Evolutionary conservation across 2,888 invertebrate species (phyloP), one percentile per base, ranked within the genome.

Genomic region (Allacma fusca): DNA sequence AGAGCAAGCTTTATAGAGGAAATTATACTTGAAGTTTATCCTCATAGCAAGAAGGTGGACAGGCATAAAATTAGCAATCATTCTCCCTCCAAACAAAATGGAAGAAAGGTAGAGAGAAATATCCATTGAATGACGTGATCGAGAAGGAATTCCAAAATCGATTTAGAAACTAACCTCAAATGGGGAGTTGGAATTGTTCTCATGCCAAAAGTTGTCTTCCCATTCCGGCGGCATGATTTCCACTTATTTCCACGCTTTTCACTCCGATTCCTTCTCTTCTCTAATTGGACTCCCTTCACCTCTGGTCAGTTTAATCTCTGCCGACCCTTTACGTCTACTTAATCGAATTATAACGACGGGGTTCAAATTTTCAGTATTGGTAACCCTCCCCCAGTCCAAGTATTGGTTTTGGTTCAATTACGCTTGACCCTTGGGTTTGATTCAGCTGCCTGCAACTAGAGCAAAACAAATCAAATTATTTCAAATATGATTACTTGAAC

Each of bases 191-290:
- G 65, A 62, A 75, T 69, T 68, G 65, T 71, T 78, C 69, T 78
- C 76, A 78, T 78, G 73, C 78, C 78, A 78, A 73, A 78, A 79
- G 28, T 79, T 78, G 34, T 78, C 79, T 72, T 79, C 79, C 79
- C 79, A 79, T 59, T 78, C 79, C 29, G 79, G 77, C 50, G 79
- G 79, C 79, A 79, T 79, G 59, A 43, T 77, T 44, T 26, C 70
- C 50, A 50, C 19, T 71, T 68, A 68, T 4, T 12, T 68, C 21
- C 16, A 68, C 16, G 19, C 12, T 21, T 16, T 40, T 23, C 9
- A 68, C 34, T 40, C 40, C 28, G 28, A 67, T n/a, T 67, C 23
- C 16, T 67, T 21, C 13, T 29, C 67, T 26, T 67, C n/a, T 29
- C 50, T 50, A 50, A 50, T 50, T 50, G 50, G 40, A 5, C 50